Percentiles rank a stretch among this genome's conserved stretches.
Evolutionary conservation across 2,797 vertebrate genomes (phyloP).

Genomic region (Calcarius lapponicus): DNA sequence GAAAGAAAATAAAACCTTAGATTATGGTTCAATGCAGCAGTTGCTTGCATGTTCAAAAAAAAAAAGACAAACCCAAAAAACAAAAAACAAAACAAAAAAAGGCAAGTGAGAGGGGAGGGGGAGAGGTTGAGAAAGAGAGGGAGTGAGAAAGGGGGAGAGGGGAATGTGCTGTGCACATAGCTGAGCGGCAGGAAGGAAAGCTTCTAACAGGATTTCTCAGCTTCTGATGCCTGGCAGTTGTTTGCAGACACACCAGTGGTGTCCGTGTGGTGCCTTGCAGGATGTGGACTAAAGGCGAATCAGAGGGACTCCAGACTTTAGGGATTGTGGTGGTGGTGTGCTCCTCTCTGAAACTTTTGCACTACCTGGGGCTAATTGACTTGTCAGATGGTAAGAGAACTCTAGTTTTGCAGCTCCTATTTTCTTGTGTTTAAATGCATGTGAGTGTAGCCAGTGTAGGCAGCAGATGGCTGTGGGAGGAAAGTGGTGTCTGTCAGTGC

Average conservation of each 20-base stretch:
- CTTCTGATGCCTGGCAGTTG: conserved; percentile 14
- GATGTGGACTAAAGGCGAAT: conserved; percentile 78
- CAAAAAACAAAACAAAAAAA: not conserved
- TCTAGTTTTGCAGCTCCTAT: conserved; percentile 27
- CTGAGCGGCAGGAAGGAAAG: conserved; percentile 39
- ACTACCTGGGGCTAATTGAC: conserved; percentile 79
- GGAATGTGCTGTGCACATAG: conserved; percentile 28
- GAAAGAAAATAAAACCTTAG: conserved; percentile 28
- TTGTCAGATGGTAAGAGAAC: conserved; percentile 78
- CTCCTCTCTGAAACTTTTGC: conserved; percentile 81
- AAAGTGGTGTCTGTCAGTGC: not conserved
- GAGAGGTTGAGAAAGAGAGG: conserved; percentile 9
- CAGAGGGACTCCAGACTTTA: conserved; percentile 78
- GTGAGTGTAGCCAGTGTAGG: not conserved
- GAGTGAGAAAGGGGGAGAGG: not conserved
- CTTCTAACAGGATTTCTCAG: conserved; percentile 32
- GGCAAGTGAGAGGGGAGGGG: not conserved
- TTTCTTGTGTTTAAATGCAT: not conserved
- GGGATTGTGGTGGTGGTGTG: conserved; percentile 79
- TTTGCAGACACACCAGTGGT: not conserved
- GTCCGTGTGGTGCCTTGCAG: not conserved
- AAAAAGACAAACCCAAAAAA: not conserved
- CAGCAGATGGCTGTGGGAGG: not conserved
- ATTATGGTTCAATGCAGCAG: conserved; percentile 20
- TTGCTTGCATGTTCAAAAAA: not conserved